Evolutionary conservation across 2,113 vertebrate genomes (phyloP).

Genomic region (Proteles cristata): DNA sequence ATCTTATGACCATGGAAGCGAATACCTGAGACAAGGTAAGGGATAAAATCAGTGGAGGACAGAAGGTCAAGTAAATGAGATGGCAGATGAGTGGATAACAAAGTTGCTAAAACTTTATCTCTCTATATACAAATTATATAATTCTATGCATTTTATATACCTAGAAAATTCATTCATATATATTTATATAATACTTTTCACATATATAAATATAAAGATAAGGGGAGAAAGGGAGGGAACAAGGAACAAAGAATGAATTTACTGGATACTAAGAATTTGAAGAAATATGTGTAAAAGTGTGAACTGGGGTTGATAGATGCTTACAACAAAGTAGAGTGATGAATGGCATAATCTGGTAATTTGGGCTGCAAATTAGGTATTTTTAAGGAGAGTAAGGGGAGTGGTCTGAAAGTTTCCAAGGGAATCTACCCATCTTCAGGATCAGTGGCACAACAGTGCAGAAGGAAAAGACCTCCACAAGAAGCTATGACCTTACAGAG

Average conservation of each 20-base stretch:
- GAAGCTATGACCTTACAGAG: neutral
- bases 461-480: neutral
- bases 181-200: neutral
- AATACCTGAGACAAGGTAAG: neutral
- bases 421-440: neutral
- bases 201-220: neutral
- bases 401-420: neutral
- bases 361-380: neutral
- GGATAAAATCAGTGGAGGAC: neutral
- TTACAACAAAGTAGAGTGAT: neutral
- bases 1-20: neutral
- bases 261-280: neutral
- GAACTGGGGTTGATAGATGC: neutral
- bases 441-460: neutral
- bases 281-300: neutral
- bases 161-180: neutral
- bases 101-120: neutral
- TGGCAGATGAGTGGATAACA: neutral
- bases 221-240: neutral
- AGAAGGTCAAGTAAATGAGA: neutral
- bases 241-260: neutral
- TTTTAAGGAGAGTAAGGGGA: conserved; percentile 22
- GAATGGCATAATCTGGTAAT: neutral
- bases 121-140: neutral
- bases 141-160: neutral